phyloP scores from a whole-genome alignment of 2,888 invertebrate genomes.

The Osedax frankpressi region DNA sequence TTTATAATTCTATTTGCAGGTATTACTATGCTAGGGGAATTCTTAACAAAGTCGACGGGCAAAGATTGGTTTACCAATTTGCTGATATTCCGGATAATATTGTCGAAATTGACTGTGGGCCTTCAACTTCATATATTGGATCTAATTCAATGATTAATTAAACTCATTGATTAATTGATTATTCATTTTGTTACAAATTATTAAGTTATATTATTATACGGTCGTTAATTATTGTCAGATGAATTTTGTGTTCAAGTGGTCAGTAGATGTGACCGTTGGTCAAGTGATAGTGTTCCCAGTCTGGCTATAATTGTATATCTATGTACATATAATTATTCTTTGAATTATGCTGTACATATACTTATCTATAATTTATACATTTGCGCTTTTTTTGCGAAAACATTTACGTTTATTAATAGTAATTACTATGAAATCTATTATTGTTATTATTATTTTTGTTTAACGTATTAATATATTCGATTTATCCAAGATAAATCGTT shows the following conservation, averaged over 20 bases:
- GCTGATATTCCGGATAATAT: constrained; percentile 98
- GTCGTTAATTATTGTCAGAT: not conserved
- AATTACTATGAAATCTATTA: not conserved
- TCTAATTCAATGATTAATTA: not conserved
- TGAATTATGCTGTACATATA: too few species aligned
- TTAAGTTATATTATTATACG: not conserved
- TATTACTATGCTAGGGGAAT: constrained; percentile 99
- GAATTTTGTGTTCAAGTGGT: not conserved
- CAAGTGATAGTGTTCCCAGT: not conserved
- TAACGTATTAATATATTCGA: not conserved
- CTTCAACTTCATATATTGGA: not conserved
- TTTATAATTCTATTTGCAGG: too few species aligned
- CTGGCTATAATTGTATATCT: not conserved
- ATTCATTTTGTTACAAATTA: too few species aligned
- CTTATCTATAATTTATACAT: not conserved
- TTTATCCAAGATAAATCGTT: too few species aligned
- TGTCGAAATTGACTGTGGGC: constrained; percentile 9
- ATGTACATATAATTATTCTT: not conserved
- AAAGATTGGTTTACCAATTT: constrained; percentile 95
- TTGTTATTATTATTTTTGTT: not conserved
- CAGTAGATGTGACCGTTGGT: not conserved
- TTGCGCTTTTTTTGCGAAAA: not conserved
- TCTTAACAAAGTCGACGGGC: constrained; percentile 96
- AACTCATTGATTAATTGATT: too few species aligned
- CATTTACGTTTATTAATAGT: not conserved